Conservation (phyloP, 2,113 vertebrate species). For the Eretmochelys imbricata region DNA sequence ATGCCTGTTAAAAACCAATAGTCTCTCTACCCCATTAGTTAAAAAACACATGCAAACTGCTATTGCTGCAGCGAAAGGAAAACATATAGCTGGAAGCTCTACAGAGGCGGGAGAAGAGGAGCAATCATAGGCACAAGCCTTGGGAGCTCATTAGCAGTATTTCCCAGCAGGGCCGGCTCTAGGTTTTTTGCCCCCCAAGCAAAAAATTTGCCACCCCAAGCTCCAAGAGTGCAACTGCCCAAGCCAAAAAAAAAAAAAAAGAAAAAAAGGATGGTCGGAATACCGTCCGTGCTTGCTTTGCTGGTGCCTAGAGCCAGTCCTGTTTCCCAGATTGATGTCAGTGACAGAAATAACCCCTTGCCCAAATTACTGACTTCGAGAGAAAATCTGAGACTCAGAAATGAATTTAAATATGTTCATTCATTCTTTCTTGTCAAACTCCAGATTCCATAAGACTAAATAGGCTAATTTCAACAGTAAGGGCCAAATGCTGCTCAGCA, state of each 20-base stretch:
- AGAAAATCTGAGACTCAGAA: not conserved
- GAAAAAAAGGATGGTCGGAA: too few species aligned
- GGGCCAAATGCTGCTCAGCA: not conserved
- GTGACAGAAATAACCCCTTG: not conserved
- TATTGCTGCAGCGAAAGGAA: not conserved
- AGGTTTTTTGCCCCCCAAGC: too few species aligned
- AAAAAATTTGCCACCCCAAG: too few species aligned
- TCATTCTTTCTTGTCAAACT: not conserved
- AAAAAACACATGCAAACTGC: not conserved
- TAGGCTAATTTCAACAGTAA: not conserved
- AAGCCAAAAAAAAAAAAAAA: too few species aligned
- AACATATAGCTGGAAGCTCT: not conserved
- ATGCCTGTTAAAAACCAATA: not conserved
- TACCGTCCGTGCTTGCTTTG: too few species aligned
- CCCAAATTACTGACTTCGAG: not conserved
- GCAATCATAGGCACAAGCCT: not conserved
- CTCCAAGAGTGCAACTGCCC: too few species aligned
- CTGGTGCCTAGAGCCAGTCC: too few species aligned
- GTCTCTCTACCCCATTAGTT: not conserved
- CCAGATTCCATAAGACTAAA: not conserved
- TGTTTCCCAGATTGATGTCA: not conserved
- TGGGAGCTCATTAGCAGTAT: not conserved
- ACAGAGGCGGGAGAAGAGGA: not conserved
- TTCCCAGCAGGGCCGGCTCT: not conserved
- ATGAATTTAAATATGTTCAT: not conserved